Conservation (phyloP, 1,140 invertebrate genomes). For the Hyles vespertilio region DNA sequence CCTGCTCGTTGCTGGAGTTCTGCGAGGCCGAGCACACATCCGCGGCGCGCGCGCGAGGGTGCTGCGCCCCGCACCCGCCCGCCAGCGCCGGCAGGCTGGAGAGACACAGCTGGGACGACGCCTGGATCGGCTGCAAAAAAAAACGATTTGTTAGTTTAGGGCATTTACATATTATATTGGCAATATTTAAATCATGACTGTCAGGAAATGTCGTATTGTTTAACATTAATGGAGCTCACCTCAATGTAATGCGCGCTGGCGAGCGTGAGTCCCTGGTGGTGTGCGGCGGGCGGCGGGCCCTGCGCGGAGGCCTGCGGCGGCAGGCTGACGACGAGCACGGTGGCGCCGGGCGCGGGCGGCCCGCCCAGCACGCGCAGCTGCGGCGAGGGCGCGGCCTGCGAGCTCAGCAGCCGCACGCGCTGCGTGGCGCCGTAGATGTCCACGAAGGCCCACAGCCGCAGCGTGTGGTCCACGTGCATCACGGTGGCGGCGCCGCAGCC, state of each 20-base stretch:
- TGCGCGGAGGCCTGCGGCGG: constrained; percentile 74
- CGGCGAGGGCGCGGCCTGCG: constrained; percentile 45
- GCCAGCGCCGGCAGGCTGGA: constrained; percentile 22
- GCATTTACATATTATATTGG: not conserved
- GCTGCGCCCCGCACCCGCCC: not conserved
- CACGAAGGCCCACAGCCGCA: constrained; percentile 95
- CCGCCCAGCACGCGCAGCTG: constrained; percentile 51
- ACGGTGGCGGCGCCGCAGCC: constrained; percentile 87
- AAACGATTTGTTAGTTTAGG: not conserved
- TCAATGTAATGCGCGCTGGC: constrained; percentile 67
- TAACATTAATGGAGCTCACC: constrained; percentile 31
- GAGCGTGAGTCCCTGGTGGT: constrained; percentile 52
- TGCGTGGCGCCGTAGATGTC: constrained; percentile 97
- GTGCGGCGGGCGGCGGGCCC: constrained; percentile 44
- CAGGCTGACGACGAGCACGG: constrained; percentile 87
- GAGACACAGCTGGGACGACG: constrained; percentile 35
- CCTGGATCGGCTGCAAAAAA: constrained; percentile 40
- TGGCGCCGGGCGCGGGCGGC: constrained; percentile 78
- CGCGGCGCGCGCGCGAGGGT: constrained; percentile 24
- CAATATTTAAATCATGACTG: too few relatives aligned
- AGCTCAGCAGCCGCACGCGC: constrained; percentile 79
- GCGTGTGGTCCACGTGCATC: constrained; percentile 95
- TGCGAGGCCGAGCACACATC: constrained; percentile 48
- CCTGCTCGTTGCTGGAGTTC: constrained; percentile 58
- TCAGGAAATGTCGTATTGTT: too few relatives aligned